Conservation (phyloP, 2,888 invertebrate species). For the Rhamphomyia laevipes region DNA sequence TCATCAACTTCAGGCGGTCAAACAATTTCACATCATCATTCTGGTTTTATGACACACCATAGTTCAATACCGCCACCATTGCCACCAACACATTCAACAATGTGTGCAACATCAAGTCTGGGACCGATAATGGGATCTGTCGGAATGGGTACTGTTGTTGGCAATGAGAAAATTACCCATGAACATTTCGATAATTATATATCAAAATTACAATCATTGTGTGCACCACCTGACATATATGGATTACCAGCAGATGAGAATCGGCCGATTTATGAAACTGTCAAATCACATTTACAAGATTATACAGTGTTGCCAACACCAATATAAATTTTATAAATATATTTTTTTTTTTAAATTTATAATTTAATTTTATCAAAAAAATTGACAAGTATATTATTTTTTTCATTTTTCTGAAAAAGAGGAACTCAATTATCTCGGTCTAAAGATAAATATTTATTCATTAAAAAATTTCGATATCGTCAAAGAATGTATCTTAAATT, state of each 20-base stretch:
- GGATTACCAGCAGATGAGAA: slow-evolving; percentile 72
- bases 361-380: too few relatives aligned
- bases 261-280: slow-evolving; percentile 78
- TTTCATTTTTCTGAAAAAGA: too few relatives aligned
- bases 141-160: too few relatives aligned
- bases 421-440: too few relatives aligned
- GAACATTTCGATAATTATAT: slow-evolving; percentile 91
- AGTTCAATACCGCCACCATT: slow-evolving; percentile 21
- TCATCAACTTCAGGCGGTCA: slow-evolving; percentile 14
- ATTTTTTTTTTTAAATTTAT: too few relatives aligned
- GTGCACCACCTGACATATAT: slow-evolving; percentile 66
- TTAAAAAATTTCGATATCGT: too few relatives aligned
- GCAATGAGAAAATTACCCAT: slow-evolving; percentile 34
- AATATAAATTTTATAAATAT: too few relatives aligned
- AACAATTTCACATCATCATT: slow-evolving; percentile 28
- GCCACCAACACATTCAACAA: slow-evolving; percentile 1
- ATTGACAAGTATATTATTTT: too few relatives aligned
- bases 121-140: not conserved
- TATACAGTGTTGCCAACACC: slow-evolving; percentile 82
- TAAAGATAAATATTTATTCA: too few relatives aligned
- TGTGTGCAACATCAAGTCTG: not conserved
- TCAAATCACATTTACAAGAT: slow-evolving; percentile 84
- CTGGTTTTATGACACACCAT: slow-evolving; percentile 1
- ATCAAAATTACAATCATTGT: slow-evolving; percentile 81
- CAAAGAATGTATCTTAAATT: too few relatives aligned